Conservation (phyloP, 1,140 invertebrate species). For the Drosophila melanica region DNA sequence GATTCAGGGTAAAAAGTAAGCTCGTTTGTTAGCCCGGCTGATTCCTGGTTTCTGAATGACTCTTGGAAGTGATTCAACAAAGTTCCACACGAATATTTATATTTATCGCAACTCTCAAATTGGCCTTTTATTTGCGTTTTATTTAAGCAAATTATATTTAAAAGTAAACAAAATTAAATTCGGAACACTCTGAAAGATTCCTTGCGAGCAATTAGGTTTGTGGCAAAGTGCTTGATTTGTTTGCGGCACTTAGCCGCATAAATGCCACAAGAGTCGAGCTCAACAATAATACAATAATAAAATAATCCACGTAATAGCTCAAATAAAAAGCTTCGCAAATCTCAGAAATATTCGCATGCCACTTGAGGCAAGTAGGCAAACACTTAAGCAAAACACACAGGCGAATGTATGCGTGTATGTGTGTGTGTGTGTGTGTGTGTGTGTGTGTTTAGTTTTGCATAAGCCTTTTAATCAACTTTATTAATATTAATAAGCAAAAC, state of each 20-base stretch:
- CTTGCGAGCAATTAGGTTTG: not conserved
- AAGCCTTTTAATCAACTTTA: slow-evolving; percentile 80
- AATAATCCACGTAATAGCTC: slow-evolving; percentile 35
- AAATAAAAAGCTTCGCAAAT: slow-evolving; percentile 43
- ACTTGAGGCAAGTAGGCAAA: slow-evolving; percentile 20
- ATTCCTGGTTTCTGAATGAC: not conserved
- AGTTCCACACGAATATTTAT: too few relatives aligned
- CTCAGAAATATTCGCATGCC: slow-evolving; percentile 33
- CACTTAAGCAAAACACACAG: slow-evolving; percentile 26
- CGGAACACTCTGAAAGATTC: not conserved
- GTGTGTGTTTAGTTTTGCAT: slow-evolving; percentile 66
- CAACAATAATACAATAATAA: slow-evolving; percentile 36
- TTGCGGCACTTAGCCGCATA: slow-evolving; percentile 41
- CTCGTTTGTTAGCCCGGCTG: slow-evolving; percentile 3
- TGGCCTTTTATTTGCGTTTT: not conserved
- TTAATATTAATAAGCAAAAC: slow-evolving; percentile 72
- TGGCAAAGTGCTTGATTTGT: slow-evolving; percentile 9
- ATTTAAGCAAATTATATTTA: not conserved
- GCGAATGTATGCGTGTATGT: slow-evolving; percentile 32
- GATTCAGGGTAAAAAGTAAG: slow-evolving; percentile 21
- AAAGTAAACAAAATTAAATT: not conserved
- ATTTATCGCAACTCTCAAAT: too few relatives aligned
- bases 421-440: slow-evolving; percentile 14
- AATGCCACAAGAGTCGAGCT: slow-evolving; percentile 26
- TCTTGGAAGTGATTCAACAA: not conserved